Percentiles rank a stretch among this genome's conserved stretches.
These are phyloP conservation scores for Desmodus rotundus DNA, from an alignment of 2,113 vertebrate species.

Conservation along the genomic window DNA sequence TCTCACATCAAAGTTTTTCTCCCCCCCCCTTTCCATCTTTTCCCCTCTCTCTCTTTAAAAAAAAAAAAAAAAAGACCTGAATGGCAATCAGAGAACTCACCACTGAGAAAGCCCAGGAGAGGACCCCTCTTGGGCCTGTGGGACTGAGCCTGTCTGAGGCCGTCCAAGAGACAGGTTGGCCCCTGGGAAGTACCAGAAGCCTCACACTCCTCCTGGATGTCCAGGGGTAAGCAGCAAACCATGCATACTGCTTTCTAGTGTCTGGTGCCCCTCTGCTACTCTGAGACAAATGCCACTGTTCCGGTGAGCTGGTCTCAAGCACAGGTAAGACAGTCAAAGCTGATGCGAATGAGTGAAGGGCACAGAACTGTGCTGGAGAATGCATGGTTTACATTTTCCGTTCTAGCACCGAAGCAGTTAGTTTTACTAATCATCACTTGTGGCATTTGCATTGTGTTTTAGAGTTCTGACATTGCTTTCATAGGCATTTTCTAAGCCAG, in stretches of 20 bases:
- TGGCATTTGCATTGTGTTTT: accelerated
- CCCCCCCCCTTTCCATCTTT: no score
- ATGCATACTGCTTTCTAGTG: accelerated
- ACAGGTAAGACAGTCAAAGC: background rate
- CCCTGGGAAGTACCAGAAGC: background rate
- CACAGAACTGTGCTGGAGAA: background rate
- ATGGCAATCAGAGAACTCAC: accelerated
- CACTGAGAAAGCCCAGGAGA: background rate
- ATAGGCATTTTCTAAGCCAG: background rate
- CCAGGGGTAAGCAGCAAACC: background rate
- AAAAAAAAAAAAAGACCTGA: background rate
- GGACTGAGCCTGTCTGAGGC: accelerated
- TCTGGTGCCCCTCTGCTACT: background rate
- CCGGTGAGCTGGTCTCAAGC: background rate
- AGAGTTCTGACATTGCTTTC: accelerated
- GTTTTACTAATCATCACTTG: accelerated
- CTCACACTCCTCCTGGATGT: background rate
- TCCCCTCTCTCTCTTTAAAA: no score
- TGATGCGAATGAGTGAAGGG: no score
- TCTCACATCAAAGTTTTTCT: no score
- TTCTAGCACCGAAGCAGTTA: accelerated
- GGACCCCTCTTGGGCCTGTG: background rate
- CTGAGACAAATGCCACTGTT: background rate
- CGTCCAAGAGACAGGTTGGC: background rate
- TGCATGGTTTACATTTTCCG: accelerated